Evolutionary conservation across 2,888 invertebrate species (phyloP).

Genomic region (Notodonta dromedarius): DNA sequence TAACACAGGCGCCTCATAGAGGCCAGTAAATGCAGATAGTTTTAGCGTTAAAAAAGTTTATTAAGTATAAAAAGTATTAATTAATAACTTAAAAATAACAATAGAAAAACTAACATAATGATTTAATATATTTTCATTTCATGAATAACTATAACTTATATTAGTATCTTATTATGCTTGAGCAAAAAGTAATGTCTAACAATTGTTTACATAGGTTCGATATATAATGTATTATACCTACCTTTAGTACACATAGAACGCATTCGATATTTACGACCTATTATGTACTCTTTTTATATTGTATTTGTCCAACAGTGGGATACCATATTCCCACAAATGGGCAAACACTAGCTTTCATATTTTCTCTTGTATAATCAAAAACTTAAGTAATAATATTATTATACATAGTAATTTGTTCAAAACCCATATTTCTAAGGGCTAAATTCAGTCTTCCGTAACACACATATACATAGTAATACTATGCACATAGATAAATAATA

Average conservation of each 20-base stretch:
- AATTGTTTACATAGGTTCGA: neutral
- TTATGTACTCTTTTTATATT: too few relatives aligned
- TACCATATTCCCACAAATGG: too few relatives aligned
- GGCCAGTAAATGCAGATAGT: neutral
- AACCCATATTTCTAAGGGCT: neutral
- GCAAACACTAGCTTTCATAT: neutral
- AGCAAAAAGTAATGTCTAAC: neutral
- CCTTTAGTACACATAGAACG: too few relatives aligned
- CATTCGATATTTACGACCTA: too few relatives aligned
- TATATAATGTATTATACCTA: neutral
- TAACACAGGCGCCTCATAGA: too few relatives aligned
- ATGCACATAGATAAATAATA: neutral
- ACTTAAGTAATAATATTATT: too few relatives aligned
- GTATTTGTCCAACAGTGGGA: neutral
- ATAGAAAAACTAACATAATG: neutral
- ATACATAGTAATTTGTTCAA: neutral
- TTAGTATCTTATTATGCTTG: neutral
- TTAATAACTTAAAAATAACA: too few relatives aligned
- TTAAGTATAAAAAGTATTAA: too few relatives aligned
- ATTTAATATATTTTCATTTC: neutral
- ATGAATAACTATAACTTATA: neutral
- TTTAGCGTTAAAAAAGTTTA: too few relatives aligned
- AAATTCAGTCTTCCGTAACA: neutral
- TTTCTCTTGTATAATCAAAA: neutral
- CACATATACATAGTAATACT: neutral